Percentiles rank a stretch among this genome's conserved stretches.
phyloP scores from a whole-genome alignment of 2,888 invertebrate species.

The Camptogramma bilineatum region DNA sequence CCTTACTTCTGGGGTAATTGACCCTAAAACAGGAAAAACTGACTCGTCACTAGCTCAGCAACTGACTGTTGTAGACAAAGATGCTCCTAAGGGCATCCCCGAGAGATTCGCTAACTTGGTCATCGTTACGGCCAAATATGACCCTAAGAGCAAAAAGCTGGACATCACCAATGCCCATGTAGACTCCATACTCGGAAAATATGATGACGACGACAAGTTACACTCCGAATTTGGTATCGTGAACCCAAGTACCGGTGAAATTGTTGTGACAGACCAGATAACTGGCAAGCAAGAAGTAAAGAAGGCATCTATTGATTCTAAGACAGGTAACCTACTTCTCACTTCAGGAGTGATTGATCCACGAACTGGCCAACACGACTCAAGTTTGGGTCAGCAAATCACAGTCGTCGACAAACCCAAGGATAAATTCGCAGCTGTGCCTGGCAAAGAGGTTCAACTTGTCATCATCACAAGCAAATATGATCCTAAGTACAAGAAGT shows the following conservation, averaged over 20 bases:
- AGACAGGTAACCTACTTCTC: constrained; percentile 86
- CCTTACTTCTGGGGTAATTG: constrained; percentile 85
- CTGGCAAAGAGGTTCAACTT: constrained; percentile 82
- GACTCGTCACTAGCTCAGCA: constrained; percentile 87
- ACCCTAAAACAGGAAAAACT: constrained; percentile 87
- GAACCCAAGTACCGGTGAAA: constrained; percentile 85
- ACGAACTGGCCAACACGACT: constrained; percentile 82
- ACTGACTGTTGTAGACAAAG: constrained; percentile 77
- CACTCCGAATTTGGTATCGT: constrained; percentile 86
- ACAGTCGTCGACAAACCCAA: constrained; percentile 75
- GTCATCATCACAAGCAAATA: constrained; percentile 84
- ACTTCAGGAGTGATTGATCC: constrained; percentile 86
- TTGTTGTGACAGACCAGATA: constrained; percentile 84
- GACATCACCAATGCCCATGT: constrained; percentile 82
- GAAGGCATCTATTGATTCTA: constrained; percentile 87
- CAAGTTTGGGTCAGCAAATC: constrained; percentile 84
- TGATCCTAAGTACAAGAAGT: constrained; percentile 82
- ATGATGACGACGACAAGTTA: constrained; percentile 80
- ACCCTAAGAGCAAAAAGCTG: constrained; percentile 82
- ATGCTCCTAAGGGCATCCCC: constrained; percentile 75
- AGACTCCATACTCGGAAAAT: constrained; percentile 70
- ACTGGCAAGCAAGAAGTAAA: constrained; percentile 87
- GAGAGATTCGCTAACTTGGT: constrained; percentile 81
- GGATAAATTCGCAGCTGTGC: constrained; percentile 67
- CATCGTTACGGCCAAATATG: constrained; percentile 85